These are phyloP conservation scores for Cephalopterus ornatus DNA, from an alignment of 2,113 vertebrate genomes.

Conservation along the genomic window DNA sequence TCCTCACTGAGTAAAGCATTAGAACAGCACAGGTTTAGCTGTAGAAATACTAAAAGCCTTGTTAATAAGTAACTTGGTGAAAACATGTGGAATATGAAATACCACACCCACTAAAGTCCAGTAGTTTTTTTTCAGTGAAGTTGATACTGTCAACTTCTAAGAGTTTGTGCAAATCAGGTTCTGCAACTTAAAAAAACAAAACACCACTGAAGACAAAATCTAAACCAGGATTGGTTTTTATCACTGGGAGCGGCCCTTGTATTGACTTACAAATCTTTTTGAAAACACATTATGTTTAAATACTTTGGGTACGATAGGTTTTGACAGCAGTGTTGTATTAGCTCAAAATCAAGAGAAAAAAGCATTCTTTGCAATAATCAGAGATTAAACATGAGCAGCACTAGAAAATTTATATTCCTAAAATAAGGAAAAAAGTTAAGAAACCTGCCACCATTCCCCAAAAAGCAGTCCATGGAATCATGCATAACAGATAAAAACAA, in stretches of 20 bases:
- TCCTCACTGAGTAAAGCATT: background rate
- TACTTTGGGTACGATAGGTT: background rate
- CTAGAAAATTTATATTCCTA: slow-evolving; percentile 34
- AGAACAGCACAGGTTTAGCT: background rate
- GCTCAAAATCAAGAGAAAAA: slow-evolving; percentile 5
- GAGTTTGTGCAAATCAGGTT: background rate
- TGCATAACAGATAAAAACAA: slow-evolving; percentile 74
- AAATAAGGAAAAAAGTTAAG: slow-evolving; percentile 52
- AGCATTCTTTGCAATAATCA: slow-evolving; percentile 9
- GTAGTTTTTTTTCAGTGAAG: background rate
- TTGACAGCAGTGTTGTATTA: background rate
- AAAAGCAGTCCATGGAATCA: slow-evolving; percentile 73
- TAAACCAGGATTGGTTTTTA: background rate
- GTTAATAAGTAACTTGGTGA: background rate
- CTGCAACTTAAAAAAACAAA: background rate
- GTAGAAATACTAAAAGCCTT: background rate
- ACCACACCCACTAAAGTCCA: background rate
- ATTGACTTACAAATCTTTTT: background rate
- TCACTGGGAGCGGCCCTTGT: background rate
- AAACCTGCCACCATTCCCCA: slow-evolving; percentile 66
- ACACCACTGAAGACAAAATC: background rate
- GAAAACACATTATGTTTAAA: background rate
- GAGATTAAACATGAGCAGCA: slow-evolving; percentile 26
- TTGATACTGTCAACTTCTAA: background rate
- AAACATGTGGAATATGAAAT: background rate